These are phyloP conservation scores for Indicator maculatus DNA, from an alignment of 2,113 vertebrate genomes.

Conservation along the genomic window DNA sequence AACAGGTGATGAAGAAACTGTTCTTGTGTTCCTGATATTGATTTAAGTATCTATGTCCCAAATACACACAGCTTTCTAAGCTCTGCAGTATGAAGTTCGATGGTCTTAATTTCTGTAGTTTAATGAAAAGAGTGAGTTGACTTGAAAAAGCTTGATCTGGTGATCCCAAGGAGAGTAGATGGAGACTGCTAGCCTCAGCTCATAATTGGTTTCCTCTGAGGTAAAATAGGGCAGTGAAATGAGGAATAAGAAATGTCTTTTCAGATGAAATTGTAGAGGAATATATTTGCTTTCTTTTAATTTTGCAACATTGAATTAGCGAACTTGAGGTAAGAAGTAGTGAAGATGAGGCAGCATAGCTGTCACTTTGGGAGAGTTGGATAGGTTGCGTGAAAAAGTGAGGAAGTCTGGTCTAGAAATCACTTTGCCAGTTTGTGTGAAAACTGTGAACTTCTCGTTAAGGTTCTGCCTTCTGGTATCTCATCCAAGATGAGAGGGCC, in stretches of 20 bases:
- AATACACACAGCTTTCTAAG: not conserved
- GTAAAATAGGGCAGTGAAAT: slow-evolving; percentile 21
- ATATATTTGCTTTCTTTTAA: not conserved
- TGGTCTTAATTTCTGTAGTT: not conserved
- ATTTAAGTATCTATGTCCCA: not conserved
- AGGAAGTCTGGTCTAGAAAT: not conserved
- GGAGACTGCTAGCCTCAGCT: not conserved
- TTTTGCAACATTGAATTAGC: slow-evolving; percentile 23
- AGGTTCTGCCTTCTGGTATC: not conserved
- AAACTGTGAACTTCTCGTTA: not conserved
- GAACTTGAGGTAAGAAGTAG: not conserved
- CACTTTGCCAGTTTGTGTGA: not conserved
- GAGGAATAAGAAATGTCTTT: slow-evolving; percentile 15
- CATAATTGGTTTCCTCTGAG: not conserved
- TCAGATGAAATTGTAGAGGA: not conserved
- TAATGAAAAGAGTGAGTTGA: not conserved
- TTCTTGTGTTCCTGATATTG: not conserved
- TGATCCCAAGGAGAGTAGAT: not conserved
- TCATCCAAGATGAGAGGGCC: not conserved
- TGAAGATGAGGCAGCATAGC: not conserved
- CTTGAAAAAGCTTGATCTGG: not conserved
- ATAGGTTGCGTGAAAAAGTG: not conserved
- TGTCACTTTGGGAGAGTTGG: not conserved
- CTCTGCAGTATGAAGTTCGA: not conserved
- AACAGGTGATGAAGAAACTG: not conserved